These are phyloP conservation scores for Crocallis elinguaria DNA, from an alignment of 2,888 invertebrate genomes.

Conservation along the genomic window DNA sequence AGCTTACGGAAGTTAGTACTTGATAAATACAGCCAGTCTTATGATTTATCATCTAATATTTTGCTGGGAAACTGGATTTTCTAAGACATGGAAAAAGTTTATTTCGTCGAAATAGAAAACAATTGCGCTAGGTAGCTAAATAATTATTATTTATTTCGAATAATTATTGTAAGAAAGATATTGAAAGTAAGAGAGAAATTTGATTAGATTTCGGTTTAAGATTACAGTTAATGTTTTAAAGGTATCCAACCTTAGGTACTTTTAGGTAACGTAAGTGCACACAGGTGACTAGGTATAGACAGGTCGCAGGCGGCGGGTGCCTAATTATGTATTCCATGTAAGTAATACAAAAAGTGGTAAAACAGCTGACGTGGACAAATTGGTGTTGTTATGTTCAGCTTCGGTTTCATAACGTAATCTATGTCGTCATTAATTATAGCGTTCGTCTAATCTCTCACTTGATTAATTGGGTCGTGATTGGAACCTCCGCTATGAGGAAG, in stretches of 20 bases:
- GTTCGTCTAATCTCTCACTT: conserved; percentile 4
- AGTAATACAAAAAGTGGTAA: neutral
- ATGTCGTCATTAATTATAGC: conserved; percentile 20
- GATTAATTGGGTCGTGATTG: conserved; percentile 13
- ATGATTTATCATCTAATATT: conserved; percentile 26
- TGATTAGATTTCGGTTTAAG: too few relatives aligned
- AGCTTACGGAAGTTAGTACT: conserved; percentile 26
- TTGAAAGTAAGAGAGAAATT: too few relatives aligned
- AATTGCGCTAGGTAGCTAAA: too few relatives aligned
- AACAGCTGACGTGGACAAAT: conserved; percentile 5
- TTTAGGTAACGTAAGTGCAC: too few relatives aligned
- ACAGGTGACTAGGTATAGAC: too few relatives aligned
- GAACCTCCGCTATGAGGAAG: neutral
- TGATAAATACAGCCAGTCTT: conserved; percentile 27
- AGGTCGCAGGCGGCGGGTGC: too few relatives aligned
- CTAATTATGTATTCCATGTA: too few relatives aligned
- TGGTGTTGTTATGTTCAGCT: too few relatives aligned
- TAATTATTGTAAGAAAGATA: too few relatives aligned
- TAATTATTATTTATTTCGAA: too few relatives aligned
- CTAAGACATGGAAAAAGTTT: conserved; percentile 8
- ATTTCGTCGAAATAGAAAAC: neutral
- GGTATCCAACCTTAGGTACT: too few relatives aligned
- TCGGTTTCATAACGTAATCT: conserved; percentile 20
- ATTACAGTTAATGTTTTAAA: too few relatives aligned
- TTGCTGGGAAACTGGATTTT: conserved; percentile 12